Conservation (phyloP, 2,888 invertebrate genomes). For the Icerya purchasi region DNA sequence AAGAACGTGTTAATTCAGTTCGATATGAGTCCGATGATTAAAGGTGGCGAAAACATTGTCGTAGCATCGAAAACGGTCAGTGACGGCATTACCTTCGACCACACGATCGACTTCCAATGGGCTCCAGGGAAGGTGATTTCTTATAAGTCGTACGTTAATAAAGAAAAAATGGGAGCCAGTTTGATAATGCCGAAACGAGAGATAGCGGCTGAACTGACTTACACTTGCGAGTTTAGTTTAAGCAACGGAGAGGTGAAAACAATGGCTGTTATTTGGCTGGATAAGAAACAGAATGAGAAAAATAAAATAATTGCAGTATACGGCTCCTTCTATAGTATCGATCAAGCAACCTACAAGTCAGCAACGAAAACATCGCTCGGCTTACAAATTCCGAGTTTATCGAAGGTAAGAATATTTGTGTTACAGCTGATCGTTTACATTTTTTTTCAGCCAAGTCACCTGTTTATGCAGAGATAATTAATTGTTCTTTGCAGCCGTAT, state of each 20-base stretch:
- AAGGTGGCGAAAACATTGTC: slow-evolving; percentile 5
- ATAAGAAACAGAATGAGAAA: slow-evolving; percentile 6
- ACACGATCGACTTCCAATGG: slow-evolving; percentile 4
- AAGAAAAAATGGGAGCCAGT: slow-evolving; percentile 1
- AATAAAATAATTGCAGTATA: background rate
- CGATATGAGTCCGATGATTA: slow-evolving; percentile 8
- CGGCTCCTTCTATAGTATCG: slow-evolving; percentile 3
- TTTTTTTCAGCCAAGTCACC: no score
- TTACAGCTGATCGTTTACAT: no score
- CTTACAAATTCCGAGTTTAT: slow-evolving; percentile 7
- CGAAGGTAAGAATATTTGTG: no score
- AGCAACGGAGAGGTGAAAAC: background rate
- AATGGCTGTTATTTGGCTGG: slow-evolving; percentile 5
- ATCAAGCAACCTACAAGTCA: slow-evolving; percentile 1
- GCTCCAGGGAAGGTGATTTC: slow-evolving; percentile 9
- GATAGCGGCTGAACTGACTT: slow-evolving; percentile 5
- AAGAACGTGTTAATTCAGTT: slow-evolving; percentile 3
- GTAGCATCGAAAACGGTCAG: slow-evolving; percentile 7
- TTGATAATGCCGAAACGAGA: slow-evolving; percentile 7
- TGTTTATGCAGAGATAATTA: no score
- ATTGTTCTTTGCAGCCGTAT: no score
- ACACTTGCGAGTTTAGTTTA: background rate
- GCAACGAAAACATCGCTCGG: background rate
- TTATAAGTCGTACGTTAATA: slow-evolving; percentile 3
- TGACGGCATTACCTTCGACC: slow-evolving; percentile 6